Evolutionary conservation across 2,797 vertebrate genomes (phyloP), one percentile per base, ranked within the genome.

Genomic region (Lacerta agilis): DNA sequence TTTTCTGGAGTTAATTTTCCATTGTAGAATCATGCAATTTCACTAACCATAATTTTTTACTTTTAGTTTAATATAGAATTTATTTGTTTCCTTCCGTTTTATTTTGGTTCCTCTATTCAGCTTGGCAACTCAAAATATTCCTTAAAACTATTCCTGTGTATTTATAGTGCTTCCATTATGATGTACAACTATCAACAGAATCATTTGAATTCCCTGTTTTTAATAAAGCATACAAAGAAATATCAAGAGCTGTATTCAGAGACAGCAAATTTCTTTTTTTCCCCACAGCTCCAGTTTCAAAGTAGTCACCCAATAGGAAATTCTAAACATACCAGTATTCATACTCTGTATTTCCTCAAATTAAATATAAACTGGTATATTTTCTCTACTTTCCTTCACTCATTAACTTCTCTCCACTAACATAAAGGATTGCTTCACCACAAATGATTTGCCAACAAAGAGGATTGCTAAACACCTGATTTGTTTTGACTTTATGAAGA

Each of bases 161-260:
- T n/a, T 61, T 80, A 92, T 91, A 78, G 73, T 93, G 91, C 89
- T 93, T 90, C 88, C 79, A 49, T 2, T 84, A 67, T 73, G 73
- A 90, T 67, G 79, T 73, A 90, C 90, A 93, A 89, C 79, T 92
- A 91, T 64, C 79, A 36, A 87, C 69, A 94, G 85, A 93, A 92
- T 72, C 82, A 82, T 93, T 94, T 90, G 77, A 89, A 67, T 93
- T 95, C 91, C 79, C 83, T 93, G 13, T 88, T 89, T 88, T 87
- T 91, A 43, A 91, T 93, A 93, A 92, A 94, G 93, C 89, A 93
- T 58, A 79, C 3, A 29, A 67, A 91, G 64, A 90, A 92, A 92
- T 92, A 86, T 90, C 72, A 92, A 90, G 71, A 90, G 17, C 75
- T 0, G 1, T 91, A 94, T 92, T 92, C 86, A 3, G 3, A 38